Evolutionary conservation across 1,140 invertebrate species (phyloP).

Genomic region (Agraylea sexmaculata): DNA sequence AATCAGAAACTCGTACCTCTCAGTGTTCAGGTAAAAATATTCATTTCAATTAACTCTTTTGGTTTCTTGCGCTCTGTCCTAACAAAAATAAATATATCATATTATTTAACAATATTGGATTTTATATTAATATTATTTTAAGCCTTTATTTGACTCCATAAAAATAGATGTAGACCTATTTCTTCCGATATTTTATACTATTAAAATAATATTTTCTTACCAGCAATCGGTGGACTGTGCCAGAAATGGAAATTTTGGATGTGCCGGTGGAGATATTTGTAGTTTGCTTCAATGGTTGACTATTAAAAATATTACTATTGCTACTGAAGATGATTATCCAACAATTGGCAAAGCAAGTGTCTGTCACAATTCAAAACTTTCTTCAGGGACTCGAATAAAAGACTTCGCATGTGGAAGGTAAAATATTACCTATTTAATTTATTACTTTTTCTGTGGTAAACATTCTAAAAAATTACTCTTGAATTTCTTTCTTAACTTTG

Average conservation of each 20-base stretch:
- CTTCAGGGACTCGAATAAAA: slow-evolving; percentile 25
- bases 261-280: slow-evolving; percentile 72
- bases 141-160: background rate
- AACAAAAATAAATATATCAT: no score
- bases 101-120: no score
- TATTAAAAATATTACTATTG: slow-evolving; percentile 44
- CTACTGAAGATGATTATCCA: slow-evolving; percentile 53
- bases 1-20: slow-evolving; percentile 47
- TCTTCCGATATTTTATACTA: background rate
- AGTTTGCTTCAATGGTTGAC: slow-evolving; percentile 59
- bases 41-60: no score
- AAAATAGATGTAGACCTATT: background rate
- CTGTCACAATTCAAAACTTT: slow-evolving; percentile 27
- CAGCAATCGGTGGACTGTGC: slow-evolving; percentile 74
- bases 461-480: no score
- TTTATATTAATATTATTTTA: no score
- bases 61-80: no score
- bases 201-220: slow-evolving; percentile 12
- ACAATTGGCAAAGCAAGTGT: slow-evolving; percentile 26
- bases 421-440: slow-evolving; percentile 16
- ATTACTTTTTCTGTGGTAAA: no score
- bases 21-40: slow-evolving; percentile 57
- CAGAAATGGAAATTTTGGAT: slow-evolving; percentile 58
- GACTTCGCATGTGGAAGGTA: slow-evolving; percentile 38
- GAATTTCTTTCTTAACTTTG: no score